Evolutionary conservation across 1,140 invertebrate species (phyloP).

Genomic region (Drosophila sproati): DNA sequence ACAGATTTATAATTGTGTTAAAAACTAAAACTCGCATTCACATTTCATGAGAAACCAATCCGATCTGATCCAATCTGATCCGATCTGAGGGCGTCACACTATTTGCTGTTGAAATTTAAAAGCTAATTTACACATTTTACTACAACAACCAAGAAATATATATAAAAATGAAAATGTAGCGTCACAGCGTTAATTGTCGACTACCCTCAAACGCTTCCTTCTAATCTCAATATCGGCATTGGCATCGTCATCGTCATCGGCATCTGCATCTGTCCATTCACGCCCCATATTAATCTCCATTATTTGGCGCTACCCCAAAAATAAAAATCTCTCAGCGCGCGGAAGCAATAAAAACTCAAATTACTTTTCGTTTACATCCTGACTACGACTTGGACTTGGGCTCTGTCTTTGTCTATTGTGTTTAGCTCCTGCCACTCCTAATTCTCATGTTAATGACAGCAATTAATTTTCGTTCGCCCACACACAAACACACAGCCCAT

Average conservation of each 20-base stretch:
- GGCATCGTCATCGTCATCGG: slow-evolving; percentile 15
- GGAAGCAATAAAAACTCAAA: slow-evolving; percentile 83
- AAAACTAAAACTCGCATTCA: slow-evolving; percentile 57
- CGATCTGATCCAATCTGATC: slow-evolving; percentile 32
- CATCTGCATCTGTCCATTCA: slow-evolving; percentile 55
- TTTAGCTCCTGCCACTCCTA: slow-evolving; percentile 17
- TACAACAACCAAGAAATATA: slow-evolving; percentile 27
- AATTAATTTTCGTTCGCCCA: slow-evolving; percentile 71
- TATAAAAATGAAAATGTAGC: slow-evolving; percentile 56
- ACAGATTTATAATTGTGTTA: slow-evolving; percentile 80
- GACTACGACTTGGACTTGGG: slow-evolving; percentile 30
- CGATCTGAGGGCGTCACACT: slow-evolving; percentile 62
- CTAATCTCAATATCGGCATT: slow-evolving; percentile 14
- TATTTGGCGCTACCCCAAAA: slow-evolving; percentile 43
- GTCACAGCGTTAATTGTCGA: slow-evolving; percentile 74
- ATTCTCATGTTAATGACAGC: slow-evolving; percentile 72
- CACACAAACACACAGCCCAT: slow-evolving; percentile 10
- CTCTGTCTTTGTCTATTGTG: neutral
- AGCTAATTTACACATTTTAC: slow-evolving; percentile 79
- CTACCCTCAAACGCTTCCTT: slow-evolving; percentile 20
- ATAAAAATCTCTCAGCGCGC: slow-evolving; percentile 60
- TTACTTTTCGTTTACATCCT: slow-evolving; percentile 81
- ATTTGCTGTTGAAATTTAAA: slow-evolving; percentile 75
- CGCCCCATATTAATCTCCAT: slow-evolving; percentile 79
- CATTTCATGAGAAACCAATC: slow-evolving; percentile 64